Percentiles rank a stretch among this genome's conserved stretches.
Evolutionary conservation across 2,888 invertebrate genomes (phyloP).

Genomic region (Drosophila fungiperda): DNA sequence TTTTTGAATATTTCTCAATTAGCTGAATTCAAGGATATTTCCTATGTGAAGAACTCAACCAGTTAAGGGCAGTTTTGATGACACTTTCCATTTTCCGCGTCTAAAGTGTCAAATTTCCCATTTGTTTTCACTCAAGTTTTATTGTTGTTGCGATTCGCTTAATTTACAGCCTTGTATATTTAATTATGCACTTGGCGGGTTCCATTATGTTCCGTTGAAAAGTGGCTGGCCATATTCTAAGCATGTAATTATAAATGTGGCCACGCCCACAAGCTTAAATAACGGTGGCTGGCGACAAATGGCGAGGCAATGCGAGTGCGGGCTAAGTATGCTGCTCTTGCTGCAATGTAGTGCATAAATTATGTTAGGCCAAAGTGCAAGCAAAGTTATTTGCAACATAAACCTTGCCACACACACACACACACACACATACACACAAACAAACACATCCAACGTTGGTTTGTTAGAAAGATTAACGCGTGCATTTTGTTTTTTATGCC

Average conservation of each 20-base stretch:
- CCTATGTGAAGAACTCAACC: too few relatives aligned
- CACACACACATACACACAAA: conserved; percentile 16
- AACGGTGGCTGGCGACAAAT: conserved; percentile 4
- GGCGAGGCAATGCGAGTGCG: not conserved
- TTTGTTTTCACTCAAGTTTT: not conserved
- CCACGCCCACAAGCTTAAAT: conserved; percentile 59
- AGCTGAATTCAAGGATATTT: not conserved
- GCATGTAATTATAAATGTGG: conserved; percentile 73
- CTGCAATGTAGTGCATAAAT: conserved; percentile 74
- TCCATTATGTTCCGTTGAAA: conserved; percentile 52
- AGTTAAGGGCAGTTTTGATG: not conserved
- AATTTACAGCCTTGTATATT: conserved; percentile 39
- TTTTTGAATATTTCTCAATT: not conserved
- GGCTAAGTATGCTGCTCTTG: conserved; percentile 28
- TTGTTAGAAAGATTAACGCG: conserved; percentile 80
- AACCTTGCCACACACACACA: conserved; percentile 53
- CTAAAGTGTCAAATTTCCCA: not conserved
- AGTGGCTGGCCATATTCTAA: conserved; percentile 65
- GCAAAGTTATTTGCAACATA: conserved; percentile 77
- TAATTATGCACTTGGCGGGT: conserved; percentile 41
- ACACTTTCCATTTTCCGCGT: not conserved
- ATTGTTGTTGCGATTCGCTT: conserved; percentile 26
- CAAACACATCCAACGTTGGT: conserved; percentile 49
- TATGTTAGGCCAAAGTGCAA: conserved; percentile 80
- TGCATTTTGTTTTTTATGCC: conserved; percentile 71